These are phyloP conservation scores for Diloba caeruleocephala DNA, from an alignment of 2,888 invertebrate species.

Conservation along the genomic window DNA sequence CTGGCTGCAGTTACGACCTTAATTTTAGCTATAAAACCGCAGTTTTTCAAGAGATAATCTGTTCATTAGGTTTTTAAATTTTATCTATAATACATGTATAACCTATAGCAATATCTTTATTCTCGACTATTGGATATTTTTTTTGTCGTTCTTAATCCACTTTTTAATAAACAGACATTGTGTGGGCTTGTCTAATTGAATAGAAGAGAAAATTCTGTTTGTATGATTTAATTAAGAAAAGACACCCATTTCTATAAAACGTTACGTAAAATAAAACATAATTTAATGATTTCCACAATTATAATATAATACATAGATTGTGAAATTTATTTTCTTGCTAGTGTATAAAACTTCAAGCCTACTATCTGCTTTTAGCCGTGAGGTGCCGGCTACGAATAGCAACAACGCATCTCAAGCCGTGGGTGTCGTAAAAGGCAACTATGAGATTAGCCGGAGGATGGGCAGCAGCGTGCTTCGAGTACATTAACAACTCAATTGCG, in stretches of 20 bases:
- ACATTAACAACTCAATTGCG: too few species aligned
- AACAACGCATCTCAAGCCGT: too few species aligned
- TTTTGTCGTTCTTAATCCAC: not conserved
- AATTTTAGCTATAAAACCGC: conserved; percentile 74
- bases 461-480: too few species aligned
- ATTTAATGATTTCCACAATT: conserved; percentile 35
- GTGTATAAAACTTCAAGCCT: conserved; percentile 15
- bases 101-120: conserved; percentile 7
- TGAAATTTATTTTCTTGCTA: conserved; percentile 9
- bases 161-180: not conserved
- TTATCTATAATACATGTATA: conserved; percentile 24
- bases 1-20: conserved; percentile 69
- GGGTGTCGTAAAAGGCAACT: too few species aligned
- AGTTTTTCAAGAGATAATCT: conserved; percentile 55
- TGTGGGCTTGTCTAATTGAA: not conserved
- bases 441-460: too few species aligned
- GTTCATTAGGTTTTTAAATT: conserved; percentile 38
- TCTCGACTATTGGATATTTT: conserved; percentile 2
- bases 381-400: too few species aligned
- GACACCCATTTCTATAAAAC: conserved; percentile 2
- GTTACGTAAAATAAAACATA: conserved; percentile 18
- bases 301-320: conserved; percentile 22
- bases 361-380: too few species aligned
- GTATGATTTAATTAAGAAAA: conserved; percentile 3
- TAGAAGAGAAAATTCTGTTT: conserved; percentile 14